Base-by-base conservation (phyloP, 2,113 vertebrate genomes). In the Glareola pratincola region DNA sequence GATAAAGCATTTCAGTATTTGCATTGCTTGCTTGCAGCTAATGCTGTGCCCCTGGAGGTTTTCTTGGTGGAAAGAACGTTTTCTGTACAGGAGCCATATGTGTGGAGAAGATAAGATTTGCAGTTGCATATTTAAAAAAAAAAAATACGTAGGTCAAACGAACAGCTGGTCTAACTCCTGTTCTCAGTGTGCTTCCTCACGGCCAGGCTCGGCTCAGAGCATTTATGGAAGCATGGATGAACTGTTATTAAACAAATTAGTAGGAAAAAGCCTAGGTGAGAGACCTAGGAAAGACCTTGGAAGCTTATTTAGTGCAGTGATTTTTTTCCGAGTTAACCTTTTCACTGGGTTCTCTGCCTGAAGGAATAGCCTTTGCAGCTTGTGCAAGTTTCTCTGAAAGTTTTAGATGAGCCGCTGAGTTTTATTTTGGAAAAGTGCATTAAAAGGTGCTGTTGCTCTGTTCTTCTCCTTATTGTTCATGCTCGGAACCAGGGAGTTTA, bases 21-120 rank as follows among this genome's bases (percentile, higher is more conserved):
- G 71, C 89, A 77, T 51, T 96, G 43, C 82, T 79, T 54, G 57
- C 71, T 94, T 83, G 67, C 67, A 94, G 81, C 59, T 94, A 91
- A 94, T 89, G 86, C 62, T 89, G 8, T 2, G n/a, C 53, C 89
- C 66, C 87, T 11, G 2, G 78, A 88, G 77, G 54, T 67, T 95
- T 63, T 78, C 37, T 71, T 34, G 74, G 87, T 29, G 66, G 77
- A 79, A 78, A 94, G 64, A 78, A n/a, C 3, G 5, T 75, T 91
- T 95, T 95, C 91, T 76, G 62, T 76, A 78, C 50, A 91, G 81
- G 21, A 92, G 74, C 77, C 14, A 47, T 95, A 94, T 96, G 92
- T 83, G 54, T 85, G 41, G 77, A 54, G 63, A 60, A 96, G 94
- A 97, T 94, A 96, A 96, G 89, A 95, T 88, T 94, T 92, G 68